Evolutionary conservation across 1,140 invertebrate species (phyloP), one percentile per base, ranked within the genome.

Genomic region (Calliopsis andreniformis): DNA sequence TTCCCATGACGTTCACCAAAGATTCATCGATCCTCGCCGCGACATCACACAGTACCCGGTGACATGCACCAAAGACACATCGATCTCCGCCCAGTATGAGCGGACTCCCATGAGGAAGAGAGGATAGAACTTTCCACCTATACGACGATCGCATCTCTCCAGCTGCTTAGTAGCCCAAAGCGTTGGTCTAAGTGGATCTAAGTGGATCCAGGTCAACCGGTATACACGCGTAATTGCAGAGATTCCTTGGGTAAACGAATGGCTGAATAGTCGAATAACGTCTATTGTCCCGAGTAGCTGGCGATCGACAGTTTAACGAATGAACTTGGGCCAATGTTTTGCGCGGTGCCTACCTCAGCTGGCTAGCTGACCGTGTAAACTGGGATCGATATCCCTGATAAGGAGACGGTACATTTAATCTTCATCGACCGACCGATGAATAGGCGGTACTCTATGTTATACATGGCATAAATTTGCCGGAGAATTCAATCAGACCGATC

Each of bases 341-440:
- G 49, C 20, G 10, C 49, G 49, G 12, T 23, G 49, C 7, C 49
- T 10, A 6, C 12, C n/a, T 25, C 10, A 6, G 14, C n/a, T 8
- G 23, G 23, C 49, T 28, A 10, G 3, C 42, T 12, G n/a, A 0
- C 7, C 49, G 10, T 7, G 10, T 3, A 39, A 3, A 10, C 35
- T 39, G 25, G 49, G 6, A 53, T 53, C 49, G 49, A 53, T 53
- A 53, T 53, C 49, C 23, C 3, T 10, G 49, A 53, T 53, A 53
- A 53, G 49, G 14, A 28, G 12, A 53, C 23, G 49, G 23, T 2
- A 10, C 49, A 53, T 23, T 53, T 53, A 28, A 53, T 53, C 20
- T 28, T n/a, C 49, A 28, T 53, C 23, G 23, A 6, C 12, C 3
- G n/a, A 12, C 20, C 49, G 23, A 14, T 28, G 23, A 53, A 53